Evolutionary conservation across 2,888 invertebrate genomes (phyloP), one percentile per base, ranked within the genome.

Genomic region (Tachina lurida): DNA sequence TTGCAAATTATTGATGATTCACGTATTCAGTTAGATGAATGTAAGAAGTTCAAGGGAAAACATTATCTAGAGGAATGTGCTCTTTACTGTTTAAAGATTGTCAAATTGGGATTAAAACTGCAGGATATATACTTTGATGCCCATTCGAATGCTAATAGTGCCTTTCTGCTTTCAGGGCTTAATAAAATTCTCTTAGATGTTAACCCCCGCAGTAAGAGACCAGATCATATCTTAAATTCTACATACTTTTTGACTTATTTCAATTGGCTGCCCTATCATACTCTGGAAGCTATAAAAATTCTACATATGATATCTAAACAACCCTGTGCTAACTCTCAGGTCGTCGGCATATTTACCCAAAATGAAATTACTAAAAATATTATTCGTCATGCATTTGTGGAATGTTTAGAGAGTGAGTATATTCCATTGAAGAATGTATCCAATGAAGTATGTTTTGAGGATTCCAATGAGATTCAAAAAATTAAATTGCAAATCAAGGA

Each of bases 381-480:
- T 68, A 95, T 98, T 74, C 92, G 96, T 39, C 95, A 96, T 89
- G 96, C 97, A 0, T 98, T 98, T 93, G 97, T 98, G 10, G 97
- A 98, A 89, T 97, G 97, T 90, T 92, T 98, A 74, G 98, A 98
- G 89, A 95, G 95, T 49, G 90, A 91, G 17, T 74, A 88, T 19
- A 83, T 85, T 8, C 86, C 87, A 8, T 68, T 84, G 7, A 58
- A 91, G 91, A 86, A 71, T 9, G 87, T 85, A 70, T 84, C 62
- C 1, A 83, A 87, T 52, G 85, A 87, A 10, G 56, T 78, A 2
- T 31, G 65, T 2, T 76, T 81, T 10, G 84, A 83, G 8, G 78
- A 85, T 2, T 87, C 19, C 12, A 80, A 78, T 68, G 80, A 86
- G 49, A 88, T 58, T 31, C 86, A 62, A 56, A 90, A 90, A 82